Base-by-base conservation (phyloP, 2,113 vertebrate genomes). In the Eonycteris spelaea region DNA sequence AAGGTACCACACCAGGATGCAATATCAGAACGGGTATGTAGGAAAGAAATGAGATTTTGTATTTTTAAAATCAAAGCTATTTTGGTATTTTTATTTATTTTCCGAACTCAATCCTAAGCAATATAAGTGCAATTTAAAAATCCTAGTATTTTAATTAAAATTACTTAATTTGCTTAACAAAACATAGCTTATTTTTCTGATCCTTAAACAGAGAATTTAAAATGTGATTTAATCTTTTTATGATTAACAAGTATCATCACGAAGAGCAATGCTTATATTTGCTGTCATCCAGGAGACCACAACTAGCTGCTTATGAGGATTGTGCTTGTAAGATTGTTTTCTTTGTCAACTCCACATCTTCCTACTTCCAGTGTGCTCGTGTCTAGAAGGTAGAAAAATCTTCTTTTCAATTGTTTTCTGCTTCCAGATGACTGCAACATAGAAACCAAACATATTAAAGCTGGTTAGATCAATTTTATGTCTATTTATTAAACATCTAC, bases 401-500 rank as follows among this genome's bases (percentile, higher is more conserved):
- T 51, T 38, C 18, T 63, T 86, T 95, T 74, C 48, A 80, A n/a
- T 6, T 30, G 10, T 12, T 57, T 45, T 78, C 7, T 86, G 30
- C 40, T 78, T 95, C 89, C 70, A 94, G 80, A 79, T 94, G 74
- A 68, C 73, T 53, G 24, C n/a, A 53, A 57, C 38, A 21, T 86
- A 82, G 45, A 90, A 95, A 90, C 40, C 30, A 86, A 94, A n/a
- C 14, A 30, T 85, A 86, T 83, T 90, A 83, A 90, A 91, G 53
- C 40, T 59, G n/a, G n/a, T 51, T 89, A 78, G 57, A 33, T 88
- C 43, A 38, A 83, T 83, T 65, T 63, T 55, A 35, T 30, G 21
- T 89, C 73, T 88, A 26, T 94, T 92, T 65, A 82, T 90, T 90
- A 70, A 96, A 80, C 61, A 86, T 18, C 78, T 91, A 63, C 67